A percentile compares a stretch with the other conserved stretches of the same genome.
phyloP scores from a whole-genome alignment of 2,888 invertebrate species.

The Tanytarsus gracilentus region DNA sequence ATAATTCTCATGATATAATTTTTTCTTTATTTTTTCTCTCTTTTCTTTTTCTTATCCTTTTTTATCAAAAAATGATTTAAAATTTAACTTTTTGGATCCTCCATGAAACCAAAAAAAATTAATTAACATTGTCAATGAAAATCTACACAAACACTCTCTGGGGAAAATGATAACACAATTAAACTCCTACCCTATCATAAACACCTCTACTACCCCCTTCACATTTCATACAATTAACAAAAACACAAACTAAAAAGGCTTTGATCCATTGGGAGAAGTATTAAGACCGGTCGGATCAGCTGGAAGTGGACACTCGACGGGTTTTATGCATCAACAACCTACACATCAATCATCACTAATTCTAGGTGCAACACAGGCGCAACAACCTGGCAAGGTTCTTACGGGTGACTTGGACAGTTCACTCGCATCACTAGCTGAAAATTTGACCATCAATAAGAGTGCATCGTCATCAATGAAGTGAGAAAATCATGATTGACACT shows the following conservation, averaged over 20 bases:
- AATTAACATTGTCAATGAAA: not conserved
- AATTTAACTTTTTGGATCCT: not conserved
- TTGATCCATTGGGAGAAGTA: slow-evolving; percentile 66
- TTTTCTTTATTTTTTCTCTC: not conserved
- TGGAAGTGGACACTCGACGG: slow-evolving; percentile 32
- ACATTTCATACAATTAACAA: slow-evolving; percentile 2
- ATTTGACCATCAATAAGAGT: slow-evolving; percentile 77
- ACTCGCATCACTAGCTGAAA: slow-evolving; percentile 86
- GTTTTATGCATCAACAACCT: slow-evolving; percentile 35
- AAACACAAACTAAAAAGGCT: slow-evolving; percentile 44
- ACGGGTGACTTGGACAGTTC: slow-evolving; percentile 92
- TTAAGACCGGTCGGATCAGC: slow-evolving; percentile 50
- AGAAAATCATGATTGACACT: slow-evolving; percentile 43
- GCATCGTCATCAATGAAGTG: slow-evolving; percentile 61
- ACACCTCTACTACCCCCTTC: slow-evolving; percentile 8
- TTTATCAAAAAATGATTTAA: not conserved
- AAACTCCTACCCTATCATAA: slow-evolving; percentile 6
- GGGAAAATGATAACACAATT: slow-evolving; percentile 2
- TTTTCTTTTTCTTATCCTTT: not conserved
- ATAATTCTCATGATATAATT: not conserved
- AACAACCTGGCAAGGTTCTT: slow-evolving; percentile 59
- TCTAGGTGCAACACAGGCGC: slow-evolving; percentile 35
- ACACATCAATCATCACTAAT: slow-evolving; percentile 32
- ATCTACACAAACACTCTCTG: not conserved
- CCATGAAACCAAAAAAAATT: not conserved